Evolutionary conservation across 1,140 invertebrate species (phyloP).

Genomic region (Grapholita molesta): DNA sequence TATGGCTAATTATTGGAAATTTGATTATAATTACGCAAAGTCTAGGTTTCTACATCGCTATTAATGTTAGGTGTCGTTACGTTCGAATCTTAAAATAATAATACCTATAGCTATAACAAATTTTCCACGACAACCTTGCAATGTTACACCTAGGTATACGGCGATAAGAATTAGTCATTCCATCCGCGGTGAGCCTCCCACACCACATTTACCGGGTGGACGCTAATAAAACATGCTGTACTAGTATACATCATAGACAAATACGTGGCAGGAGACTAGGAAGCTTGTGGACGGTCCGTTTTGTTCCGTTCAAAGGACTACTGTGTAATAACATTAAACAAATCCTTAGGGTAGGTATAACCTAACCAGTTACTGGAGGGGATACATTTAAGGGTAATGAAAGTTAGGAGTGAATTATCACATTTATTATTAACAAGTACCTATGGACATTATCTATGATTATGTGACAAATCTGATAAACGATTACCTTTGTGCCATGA

Average conservation of each 20-base stretch:
- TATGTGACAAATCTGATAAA: too few species aligned
- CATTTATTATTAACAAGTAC: too few species aligned
- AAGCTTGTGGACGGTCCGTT: background rate
- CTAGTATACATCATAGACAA: conserved; percentile 15
- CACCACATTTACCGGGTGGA: conserved; percentile 38
- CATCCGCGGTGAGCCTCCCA: conserved; percentile 38
- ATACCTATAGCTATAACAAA: conserved; percentile 34
- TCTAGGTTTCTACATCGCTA: background rate
- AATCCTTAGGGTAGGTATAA: background rate
- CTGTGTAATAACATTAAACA: background rate
- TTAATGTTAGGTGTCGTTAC: background rate
- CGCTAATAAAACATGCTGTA: conserved; percentile 38
- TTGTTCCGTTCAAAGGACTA: background rate
- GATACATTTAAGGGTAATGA: too few species aligned
- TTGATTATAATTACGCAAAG: background rate
- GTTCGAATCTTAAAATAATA: background rate
- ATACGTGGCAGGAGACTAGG: background rate
- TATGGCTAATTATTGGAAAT: background rate
- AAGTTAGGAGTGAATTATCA: too few species aligned
- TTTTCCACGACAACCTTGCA: conserved; percentile 46
- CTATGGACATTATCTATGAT: too few species aligned
- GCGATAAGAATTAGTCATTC: conserved; percentile 65
- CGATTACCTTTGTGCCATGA: too few species aligned
- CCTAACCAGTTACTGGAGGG: background rate
- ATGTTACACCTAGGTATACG: conserved; percentile 19